Evolutionary conservation across 2,797 vertebrate genomes (phyloP).

Genomic region (Pempheris klunzingeri): DNA sequence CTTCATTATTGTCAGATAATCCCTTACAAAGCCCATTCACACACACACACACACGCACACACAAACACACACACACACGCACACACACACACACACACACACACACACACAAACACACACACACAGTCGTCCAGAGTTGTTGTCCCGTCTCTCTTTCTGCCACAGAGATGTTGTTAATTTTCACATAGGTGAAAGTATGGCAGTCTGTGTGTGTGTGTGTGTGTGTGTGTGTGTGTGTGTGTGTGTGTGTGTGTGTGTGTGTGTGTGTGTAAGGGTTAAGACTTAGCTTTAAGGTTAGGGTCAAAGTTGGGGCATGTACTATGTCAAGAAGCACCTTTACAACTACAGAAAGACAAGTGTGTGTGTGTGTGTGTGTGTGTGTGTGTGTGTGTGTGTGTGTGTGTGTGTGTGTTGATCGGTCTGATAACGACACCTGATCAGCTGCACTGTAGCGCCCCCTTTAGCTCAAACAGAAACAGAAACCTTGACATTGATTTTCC

Average conservation of each 20-base stretch:
- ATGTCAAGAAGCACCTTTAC: too few relatives aligned
- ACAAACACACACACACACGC: conserved; percentile 4
- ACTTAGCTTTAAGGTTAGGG: too few relatives aligned
- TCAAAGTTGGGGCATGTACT: too few relatives aligned
- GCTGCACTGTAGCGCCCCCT: conserved; percentile 25
- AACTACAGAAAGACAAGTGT: too few relatives aligned
- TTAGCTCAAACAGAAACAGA: conserved; percentile 17
- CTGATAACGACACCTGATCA: conserved; percentile 20
- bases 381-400: background rate
- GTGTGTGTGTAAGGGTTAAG: too few relatives aligned
- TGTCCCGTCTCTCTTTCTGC: conserved; percentile 6
- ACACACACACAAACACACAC: conserved; percentile 2
- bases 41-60: background rate
- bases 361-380: conserved; percentile 8
- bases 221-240: conserved; percentile 13
- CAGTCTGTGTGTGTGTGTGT: background rate
- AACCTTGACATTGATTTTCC: background rate
- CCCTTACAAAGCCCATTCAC: conserved; percentile 18
- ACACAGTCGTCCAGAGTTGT: background rate
- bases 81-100: conserved; percentile 15
- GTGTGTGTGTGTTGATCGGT: background rate
- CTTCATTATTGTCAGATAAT: conserved; percentile 50
- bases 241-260: background rate
- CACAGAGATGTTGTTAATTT: conserved; percentile 45
- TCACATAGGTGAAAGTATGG: conserved; percentile 39